A percentile compares a stretch with the other conserved stretches of the same genome.
phyloP scores from a whole-genome alignment of 2,797 vertebrate genomes.

The Spea hammondii region DNA sequence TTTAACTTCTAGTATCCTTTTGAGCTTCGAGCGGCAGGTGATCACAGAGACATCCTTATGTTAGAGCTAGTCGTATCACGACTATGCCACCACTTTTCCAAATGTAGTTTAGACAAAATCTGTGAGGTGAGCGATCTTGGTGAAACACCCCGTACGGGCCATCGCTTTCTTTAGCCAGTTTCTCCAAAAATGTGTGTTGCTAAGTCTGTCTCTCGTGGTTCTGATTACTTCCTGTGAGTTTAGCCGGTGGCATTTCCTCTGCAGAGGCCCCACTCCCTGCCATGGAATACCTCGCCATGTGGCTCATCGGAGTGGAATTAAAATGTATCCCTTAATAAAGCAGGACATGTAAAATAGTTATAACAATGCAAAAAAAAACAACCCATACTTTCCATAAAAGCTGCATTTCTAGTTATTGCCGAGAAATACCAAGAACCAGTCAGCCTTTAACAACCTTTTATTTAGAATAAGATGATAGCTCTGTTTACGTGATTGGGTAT shows the following conservation, averaged over 20 bases:
- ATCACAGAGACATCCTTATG: too few relatives aligned
- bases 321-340: conserved; percentile 57
- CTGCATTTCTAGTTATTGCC: neutral
- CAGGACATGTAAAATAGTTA: neutral
- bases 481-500: conserved; percentile 33
- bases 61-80: too few relatives aligned
- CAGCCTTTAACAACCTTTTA: neutral
- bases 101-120: neutral
- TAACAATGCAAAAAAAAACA: neutral
- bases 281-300: conserved; percentile 60
- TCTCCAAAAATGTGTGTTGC: conserved; percentile 58
- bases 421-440: too few relatives aligned
- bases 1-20: too few relatives aligned
- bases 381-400: neutral
- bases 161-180: conserved; percentile 60
- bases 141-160: conserved; percentile 55
- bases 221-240: conserved; percentile 73
- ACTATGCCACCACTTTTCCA: neutral
- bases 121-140: neutral
- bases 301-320: conserved; percentile 57
- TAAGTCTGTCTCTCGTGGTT: conserved; percentile 70
- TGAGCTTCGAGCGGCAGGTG: too few relatives aligned
- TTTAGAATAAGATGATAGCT: neutral
- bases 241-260: conserved; percentile 73
- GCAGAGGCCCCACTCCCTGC: conserved; percentile 63